These are phyloP conservation scores for Chydorus sphaericus DNA, from an alignment of 2,888 invertebrate genomes.

Conservation along the genomic window DNA sequence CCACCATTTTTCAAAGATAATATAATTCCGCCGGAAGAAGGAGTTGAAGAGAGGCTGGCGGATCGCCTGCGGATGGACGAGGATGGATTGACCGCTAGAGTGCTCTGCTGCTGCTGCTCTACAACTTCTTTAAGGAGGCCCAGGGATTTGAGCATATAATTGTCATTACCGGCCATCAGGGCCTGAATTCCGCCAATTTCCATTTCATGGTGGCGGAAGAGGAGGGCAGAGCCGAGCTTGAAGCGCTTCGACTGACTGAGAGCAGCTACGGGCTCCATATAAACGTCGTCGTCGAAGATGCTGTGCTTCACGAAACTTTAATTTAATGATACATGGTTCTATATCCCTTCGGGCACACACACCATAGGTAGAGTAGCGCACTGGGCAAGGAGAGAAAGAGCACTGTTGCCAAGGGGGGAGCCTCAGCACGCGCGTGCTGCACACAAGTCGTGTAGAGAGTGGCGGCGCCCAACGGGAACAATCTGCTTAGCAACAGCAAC, in stretches of 20 bases:
- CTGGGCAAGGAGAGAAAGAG: no score
- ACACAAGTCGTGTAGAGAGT: no score
- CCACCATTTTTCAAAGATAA: no score
- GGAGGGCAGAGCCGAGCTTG: background rate
- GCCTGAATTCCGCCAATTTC: background rate
- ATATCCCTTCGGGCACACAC: no score
- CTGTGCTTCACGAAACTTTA: no score
- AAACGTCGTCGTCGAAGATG: no score
- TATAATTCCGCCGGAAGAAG: no score
- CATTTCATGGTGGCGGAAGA: background rate
- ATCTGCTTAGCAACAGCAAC: conserved; percentile 6
- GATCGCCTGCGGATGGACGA: conserved; percentile 5
- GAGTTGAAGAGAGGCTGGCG: conserved; percentile 12
- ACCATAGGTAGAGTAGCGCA: no score
- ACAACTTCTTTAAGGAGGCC: conserved; percentile 21
- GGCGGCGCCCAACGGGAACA: no score
- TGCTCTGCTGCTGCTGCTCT: conserved; percentile 23
- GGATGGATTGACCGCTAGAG: conserved; percentile 18
- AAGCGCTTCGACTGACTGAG: no score
- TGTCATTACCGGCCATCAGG: conserved; percentile 24
- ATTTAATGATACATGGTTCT: no score
- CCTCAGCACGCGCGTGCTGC: background rate
- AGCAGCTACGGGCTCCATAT: no score
- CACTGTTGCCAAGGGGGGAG: background rate
- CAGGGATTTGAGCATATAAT: conserved; percentile 36